Percentiles rank a stretch among this genome's conserved stretches.
Conservation (phyloP, 2,888 invertebrate genomes). For the Fragum whitleyi region DNA sequence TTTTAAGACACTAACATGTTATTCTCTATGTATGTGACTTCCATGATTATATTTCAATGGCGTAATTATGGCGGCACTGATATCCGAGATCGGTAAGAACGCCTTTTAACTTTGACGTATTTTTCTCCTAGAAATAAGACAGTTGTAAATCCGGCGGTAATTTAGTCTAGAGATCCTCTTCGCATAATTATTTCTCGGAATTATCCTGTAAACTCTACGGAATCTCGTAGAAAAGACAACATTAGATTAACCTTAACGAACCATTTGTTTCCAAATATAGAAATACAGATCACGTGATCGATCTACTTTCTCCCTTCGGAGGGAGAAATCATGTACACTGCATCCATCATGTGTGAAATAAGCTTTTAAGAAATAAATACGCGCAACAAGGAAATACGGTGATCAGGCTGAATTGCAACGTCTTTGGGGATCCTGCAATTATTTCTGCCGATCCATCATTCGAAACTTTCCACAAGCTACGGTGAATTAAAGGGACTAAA, state of each 20-base stretch:
- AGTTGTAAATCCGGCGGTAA: background rate
- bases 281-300: background rate
- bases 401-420: background rate
- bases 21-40: too few species aligned
- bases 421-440: background rate
- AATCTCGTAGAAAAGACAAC: constrained; percentile 1
- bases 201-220: background rate
- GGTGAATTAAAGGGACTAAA: too few species aligned
- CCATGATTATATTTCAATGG: too few species aligned
- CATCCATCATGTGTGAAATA: constrained; percentile 29
- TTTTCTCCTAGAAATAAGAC: constrained; percentile 4
- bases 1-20: too few species aligned
- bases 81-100: too few species aligned
- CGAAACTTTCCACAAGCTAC: background rate
- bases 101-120: background rate
- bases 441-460: background rate
- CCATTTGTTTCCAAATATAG: constrained; percentile 15
- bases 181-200: background rate
- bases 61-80: too few species aligned
- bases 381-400: constrained; percentile 10
- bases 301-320: constrained; percentile 19
- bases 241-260: constrained; percentile 2
- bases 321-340: constrained; percentile 13
- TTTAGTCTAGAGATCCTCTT: background rate
- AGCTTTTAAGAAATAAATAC: constrained; percentile 26